Percentiles rank a stretch among this genome's conserved stretches.
Conservation (phyloP, 2,888 invertebrate genomes). For the Trichopoda pennipes region DNA sequence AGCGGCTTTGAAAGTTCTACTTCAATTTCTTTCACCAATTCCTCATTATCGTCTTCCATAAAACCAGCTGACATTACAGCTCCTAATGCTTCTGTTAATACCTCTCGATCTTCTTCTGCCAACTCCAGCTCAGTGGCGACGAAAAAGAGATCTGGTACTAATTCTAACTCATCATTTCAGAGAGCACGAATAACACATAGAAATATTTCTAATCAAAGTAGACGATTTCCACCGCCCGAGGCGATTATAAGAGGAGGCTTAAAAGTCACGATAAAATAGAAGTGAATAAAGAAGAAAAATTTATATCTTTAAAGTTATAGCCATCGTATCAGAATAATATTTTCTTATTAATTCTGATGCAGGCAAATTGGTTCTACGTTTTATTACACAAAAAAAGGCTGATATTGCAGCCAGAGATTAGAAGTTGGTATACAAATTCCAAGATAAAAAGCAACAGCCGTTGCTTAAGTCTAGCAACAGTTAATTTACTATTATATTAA, state of each 20-base stretch:
- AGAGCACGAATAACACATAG: conserved; percentile 70
- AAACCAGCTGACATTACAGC: neutral
- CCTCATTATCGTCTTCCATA: conserved; percentile 12
- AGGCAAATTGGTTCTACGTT: too few relatives aligned
- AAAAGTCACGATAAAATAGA: conserved; percentile 75
- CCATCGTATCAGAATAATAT: too few relatives aligned
- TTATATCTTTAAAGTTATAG: too few relatives aligned
- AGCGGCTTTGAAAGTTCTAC: conserved; percentile 8
- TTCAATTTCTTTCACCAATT: neutral
- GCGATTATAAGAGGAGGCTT: conserved; percentile 79
- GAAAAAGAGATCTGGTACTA: neutral
- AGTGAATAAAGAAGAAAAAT: too few relatives aligned
- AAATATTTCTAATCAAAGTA: conserved; percentile 73
- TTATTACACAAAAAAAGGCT: too few relatives aligned
- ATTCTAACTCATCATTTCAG: conserved; percentile 17
- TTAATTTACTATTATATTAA: too few relatives aligned
- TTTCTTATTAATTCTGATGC: too few relatives aligned
- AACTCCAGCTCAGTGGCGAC: neutral
- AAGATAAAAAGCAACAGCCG: too few relatives aligned
- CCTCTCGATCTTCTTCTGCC: conserved; percentile 1
- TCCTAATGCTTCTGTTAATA: neutral
- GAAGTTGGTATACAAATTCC: too few relatives aligned
- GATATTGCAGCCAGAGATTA: too few relatives aligned
- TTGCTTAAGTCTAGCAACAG: too few relatives aligned
- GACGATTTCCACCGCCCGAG: conserved; percentile 78